These are phyloP conservation scores for Megamerina dolium DNA, from an alignment of 2,888 invertebrate genomes.

Conservation along the genomic window DNA sequence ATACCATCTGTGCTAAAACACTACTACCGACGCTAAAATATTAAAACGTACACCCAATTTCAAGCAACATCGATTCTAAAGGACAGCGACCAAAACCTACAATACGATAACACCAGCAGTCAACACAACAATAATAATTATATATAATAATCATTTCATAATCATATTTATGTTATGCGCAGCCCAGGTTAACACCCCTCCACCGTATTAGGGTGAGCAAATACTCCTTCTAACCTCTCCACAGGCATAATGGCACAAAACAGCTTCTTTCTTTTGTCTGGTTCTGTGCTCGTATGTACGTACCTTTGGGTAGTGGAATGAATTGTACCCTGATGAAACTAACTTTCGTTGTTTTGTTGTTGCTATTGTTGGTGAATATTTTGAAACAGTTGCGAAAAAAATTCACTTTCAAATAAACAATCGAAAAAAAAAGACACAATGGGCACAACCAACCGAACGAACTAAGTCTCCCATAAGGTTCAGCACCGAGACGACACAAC, in stretches of 20 bases:
- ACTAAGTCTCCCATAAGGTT: too few relatives aligned
- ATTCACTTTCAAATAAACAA: too few relatives aligned
- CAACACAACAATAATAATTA: conserved; percentile 35
- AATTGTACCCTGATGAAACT: background rate
- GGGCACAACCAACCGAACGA: too few relatives aligned
- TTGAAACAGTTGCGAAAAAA: conserved; percentile 26
- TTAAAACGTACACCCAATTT: too few relatives aligned
- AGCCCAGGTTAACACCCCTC: conserved; percentile 18
- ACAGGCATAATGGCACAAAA: conserved; percentile 15
- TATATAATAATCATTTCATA: conserved; percentile 46
- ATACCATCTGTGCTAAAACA: too few relatives aligned
- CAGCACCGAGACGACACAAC: too few relatives aligned
- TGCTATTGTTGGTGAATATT: conserved; percentile 4
- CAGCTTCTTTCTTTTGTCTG: background rate
- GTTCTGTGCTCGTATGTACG: background rate
- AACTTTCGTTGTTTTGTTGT: background rate
- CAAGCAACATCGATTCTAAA: too few relatives aligned
- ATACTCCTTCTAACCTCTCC: conserved; percentile 16
- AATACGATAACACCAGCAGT: too few relatives aligned
- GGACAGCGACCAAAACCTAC: too few relatives aligned
- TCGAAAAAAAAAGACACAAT: conserved; percentile 1
- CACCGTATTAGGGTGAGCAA: background rate
- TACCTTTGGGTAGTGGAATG: background rate
- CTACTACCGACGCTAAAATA: too few relatives aligned
- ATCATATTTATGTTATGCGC: conserved; percentile 35